Evolutionary conservation across 2,113 vertebrate genomes (phyloP).

Genomic region (Labeo rohita): DNA sequence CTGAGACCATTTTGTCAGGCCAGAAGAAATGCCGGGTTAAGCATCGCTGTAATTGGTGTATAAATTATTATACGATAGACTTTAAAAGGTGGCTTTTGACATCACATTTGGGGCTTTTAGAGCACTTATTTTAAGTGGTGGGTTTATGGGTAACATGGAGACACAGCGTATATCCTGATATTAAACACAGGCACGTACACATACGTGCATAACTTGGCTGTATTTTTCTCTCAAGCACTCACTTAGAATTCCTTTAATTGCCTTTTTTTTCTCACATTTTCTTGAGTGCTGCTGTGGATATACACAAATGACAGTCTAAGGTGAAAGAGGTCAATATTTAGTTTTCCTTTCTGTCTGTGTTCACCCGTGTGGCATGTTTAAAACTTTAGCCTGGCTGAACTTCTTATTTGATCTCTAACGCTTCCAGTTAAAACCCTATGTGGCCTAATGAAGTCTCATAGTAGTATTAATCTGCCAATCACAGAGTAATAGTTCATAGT

Average conservation of each 20-base stretch:
- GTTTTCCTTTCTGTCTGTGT: neutral
- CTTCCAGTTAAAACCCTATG: conserved; percentile 42
- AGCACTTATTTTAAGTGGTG: conserved; percentile 60
- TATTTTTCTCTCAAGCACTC: neutral
- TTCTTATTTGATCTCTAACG: conserved; percentile 44
- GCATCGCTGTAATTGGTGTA: conserved; percentile 31
- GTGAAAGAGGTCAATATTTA: neutral
- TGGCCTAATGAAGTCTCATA: conserved; percentile 6
- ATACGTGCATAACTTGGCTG: neutral
- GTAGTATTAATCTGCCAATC: conserved; percentile 12
- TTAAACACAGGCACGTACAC: neutral
- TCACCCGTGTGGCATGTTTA: conserved; percentile 26
- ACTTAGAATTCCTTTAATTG: conserved; percentile 2
- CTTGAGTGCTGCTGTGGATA: neutral
- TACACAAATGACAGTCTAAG: conserved; percentile 34
- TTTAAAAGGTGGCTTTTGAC: conserved; percentile 56
- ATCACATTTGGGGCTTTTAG: conserved; percentile 47
- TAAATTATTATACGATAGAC: conserved; percentile 51
- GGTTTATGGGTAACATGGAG: conserved; percentile 53
- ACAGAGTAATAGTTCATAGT: neutral
- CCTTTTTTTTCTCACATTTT: conserved; percentile 5
- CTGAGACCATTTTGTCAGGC: conserved; percentile 41
- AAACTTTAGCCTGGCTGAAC: neutral
- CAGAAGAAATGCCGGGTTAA: neutral
- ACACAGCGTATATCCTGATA: conserved; percentile 35